Percentiles rank a stretch among this genome's conserved stretches.
phyloP scores from a whole-genome alignment of 2,888 invertebrate species.

The Luffia ferchaultella region DNA sequence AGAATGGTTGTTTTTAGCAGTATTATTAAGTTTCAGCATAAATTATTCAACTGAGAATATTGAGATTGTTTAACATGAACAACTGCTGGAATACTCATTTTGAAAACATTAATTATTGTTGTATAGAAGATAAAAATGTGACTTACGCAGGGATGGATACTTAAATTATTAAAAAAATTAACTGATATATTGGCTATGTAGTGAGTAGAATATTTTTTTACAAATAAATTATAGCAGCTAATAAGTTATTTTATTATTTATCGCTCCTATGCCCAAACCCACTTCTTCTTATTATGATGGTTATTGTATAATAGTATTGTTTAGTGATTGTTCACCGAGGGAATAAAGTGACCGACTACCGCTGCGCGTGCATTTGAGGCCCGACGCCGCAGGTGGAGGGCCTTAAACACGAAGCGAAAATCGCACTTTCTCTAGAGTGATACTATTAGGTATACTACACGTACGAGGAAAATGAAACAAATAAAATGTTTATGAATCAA shows the following conservation, averaged over 20 bases:
- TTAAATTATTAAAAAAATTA: constrained; percentile 68
- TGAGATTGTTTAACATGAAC: constrained; percentile 36
- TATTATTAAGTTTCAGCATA: constrained; percentile 59
- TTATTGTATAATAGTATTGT: no score
- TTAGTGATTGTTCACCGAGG: no score
- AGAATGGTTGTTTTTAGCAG: constrained; percentile 11
- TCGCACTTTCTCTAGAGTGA: no score
- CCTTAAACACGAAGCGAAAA: no score
- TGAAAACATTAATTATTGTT: constrained; percentile 60
- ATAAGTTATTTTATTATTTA: background rate
- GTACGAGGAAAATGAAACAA: no score
- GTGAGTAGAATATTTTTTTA: constrained; percentile 76
- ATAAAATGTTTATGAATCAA: no score
- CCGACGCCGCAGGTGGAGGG: no score
- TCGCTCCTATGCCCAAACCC: no score
- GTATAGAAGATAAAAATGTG: constrained; percentile 66
- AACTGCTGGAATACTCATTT: constrained; percentile 60
- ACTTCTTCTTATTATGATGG: no score
- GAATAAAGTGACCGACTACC: no score
- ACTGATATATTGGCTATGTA: constrained; percentile 73
- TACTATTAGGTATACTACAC: no score
- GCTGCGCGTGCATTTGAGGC: no score
- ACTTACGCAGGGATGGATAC: constrained; percentile 69
- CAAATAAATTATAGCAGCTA: constrained; percentile 72
- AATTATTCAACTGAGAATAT: constrained; percentile 39